These are phyloP conservation scores for Melanocharis versteri DNA, from an alignment of 2,113 vertebrate genomes.

Conservation along the genomic window DNA sequence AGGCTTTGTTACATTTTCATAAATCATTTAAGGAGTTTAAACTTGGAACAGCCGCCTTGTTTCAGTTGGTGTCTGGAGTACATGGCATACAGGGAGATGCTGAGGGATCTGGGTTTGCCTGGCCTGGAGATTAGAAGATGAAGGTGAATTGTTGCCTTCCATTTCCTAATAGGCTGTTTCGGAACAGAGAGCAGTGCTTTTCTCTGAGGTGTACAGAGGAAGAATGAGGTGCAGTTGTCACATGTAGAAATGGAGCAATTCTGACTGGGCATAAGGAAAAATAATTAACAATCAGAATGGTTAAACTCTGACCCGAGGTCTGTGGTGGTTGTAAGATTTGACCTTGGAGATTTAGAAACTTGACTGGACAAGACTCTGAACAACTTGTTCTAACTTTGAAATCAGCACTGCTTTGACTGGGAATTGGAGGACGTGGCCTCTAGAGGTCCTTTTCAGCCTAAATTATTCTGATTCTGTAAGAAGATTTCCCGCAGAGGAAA, in stretches of 20 bases:
- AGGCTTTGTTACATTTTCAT: background rate
- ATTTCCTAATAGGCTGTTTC: background rate
- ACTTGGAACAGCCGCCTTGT: background rate
- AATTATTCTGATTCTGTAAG: background rate
- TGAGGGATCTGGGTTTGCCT: background rate
- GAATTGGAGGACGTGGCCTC: background rate
- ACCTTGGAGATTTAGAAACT: background rate
- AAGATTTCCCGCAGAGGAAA: background rate
- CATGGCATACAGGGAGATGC: accelerated
- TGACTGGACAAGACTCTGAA: background rate
- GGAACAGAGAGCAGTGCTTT: background rate
- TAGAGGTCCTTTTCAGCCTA: background rate
- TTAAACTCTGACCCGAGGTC: background rate
- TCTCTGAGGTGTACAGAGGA: background rate
- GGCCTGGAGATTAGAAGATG: background rate
- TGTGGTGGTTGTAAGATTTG: background rate
- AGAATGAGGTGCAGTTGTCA: background rate
- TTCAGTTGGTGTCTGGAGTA: background rate
- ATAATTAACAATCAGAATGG: background rate
- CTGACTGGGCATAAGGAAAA: background rate
- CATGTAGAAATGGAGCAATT: background rate
- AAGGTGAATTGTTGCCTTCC: background rate
- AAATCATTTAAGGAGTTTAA: background rate
- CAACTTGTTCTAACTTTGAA: background rate
- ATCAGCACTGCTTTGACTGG: background rate